phyloP scores from a whole-genome alignment of 2,113 vertebrate species.

The Sturnus vulgaris region DNA sequence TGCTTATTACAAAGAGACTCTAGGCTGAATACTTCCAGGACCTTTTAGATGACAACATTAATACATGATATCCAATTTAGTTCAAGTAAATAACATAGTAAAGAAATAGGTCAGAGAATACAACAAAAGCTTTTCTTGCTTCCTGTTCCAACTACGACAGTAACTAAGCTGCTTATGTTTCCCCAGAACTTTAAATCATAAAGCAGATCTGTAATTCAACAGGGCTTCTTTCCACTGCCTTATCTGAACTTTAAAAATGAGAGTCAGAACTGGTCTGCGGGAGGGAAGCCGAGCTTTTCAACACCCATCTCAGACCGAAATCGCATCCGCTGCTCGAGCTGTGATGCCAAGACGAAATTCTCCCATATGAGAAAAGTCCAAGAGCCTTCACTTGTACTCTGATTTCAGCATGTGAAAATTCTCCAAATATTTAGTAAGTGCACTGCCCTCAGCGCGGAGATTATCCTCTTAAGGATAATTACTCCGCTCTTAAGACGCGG shows the following conservation, averaged over 20 bases:
- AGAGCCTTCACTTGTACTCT: neutral
- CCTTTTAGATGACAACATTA: neutral
- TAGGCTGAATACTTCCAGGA: neutral
- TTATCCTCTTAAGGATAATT: neutral
- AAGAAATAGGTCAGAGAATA: slow-evolving; percentile 43
- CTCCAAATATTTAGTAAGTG: neutral
- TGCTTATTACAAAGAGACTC: neutral
- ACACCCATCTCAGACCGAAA: neutral
- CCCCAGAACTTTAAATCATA: neutral
- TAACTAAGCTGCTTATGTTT: slow-evolving; percentile 34
- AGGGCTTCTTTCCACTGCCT: neutral
- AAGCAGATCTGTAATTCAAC: neutral
- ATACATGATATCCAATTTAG: neutral
- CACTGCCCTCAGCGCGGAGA: neutral
- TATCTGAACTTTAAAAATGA: neutral
- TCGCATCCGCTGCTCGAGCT: neutral
- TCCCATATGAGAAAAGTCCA: neutral
- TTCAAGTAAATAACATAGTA: neutral
- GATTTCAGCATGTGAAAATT: neutral
- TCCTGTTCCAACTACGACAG: neutral
- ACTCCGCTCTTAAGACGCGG: neutral
- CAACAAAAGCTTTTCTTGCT: neutral
- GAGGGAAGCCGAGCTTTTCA: neutral
- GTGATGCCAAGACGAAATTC: neutral
- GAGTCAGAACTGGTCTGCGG: neutral